Base-by-base conservation (phyloP, 2,888 invertebrate species). In the Steinernema carpocapsae region DNA sequence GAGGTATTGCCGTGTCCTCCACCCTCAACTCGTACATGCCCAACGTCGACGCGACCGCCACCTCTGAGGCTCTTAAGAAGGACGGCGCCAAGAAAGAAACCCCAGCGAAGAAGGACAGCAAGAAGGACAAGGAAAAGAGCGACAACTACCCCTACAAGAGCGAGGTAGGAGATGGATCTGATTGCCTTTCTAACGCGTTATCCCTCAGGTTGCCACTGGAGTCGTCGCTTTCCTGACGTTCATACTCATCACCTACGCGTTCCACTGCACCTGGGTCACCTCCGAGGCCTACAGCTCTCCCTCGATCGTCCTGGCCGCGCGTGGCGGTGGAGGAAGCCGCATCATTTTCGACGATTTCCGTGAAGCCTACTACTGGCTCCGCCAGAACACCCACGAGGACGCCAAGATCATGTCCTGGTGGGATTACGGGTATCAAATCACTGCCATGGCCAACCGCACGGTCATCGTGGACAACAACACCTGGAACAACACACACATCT, bases 361-460 rank as follows among this genome's bases (percentile, higher is more conserved):
- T 87, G 97, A 95, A 84, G 97, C 97, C 0, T 97, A 97, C 89
- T 96, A 95, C 83, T 97, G 97, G 97, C 91, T 97, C 81, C 92
- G 95, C 89, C 95, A 96, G 92, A 97, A 94, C 87, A 94, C 94
- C 1, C 92, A 93, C 0, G 93, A 94, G 90, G 93, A 97, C 89
- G 93, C 97, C 0, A 93, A 94, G 88, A 93, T 99, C 75, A 97
- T 99, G 97, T 96, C 96, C 0, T 99, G 97, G 97, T 99, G 97
- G 96, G 96, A 97, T 91, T 99, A 97, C 89, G 97, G 97, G 0
- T 97, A 97, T 89, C 90, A 90, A 90, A 97, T 97, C 90, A 97
- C 97, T 0, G 96, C 97, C 0, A 97, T 99, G 97, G 97, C 97
- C 19, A 97, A 97, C 90, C 91, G 96, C 56, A 97, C 97, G 0